Conservation (phyloP, 2,797 vertebrate genomes). For the Neomorphus geoffroyi region DNA sequence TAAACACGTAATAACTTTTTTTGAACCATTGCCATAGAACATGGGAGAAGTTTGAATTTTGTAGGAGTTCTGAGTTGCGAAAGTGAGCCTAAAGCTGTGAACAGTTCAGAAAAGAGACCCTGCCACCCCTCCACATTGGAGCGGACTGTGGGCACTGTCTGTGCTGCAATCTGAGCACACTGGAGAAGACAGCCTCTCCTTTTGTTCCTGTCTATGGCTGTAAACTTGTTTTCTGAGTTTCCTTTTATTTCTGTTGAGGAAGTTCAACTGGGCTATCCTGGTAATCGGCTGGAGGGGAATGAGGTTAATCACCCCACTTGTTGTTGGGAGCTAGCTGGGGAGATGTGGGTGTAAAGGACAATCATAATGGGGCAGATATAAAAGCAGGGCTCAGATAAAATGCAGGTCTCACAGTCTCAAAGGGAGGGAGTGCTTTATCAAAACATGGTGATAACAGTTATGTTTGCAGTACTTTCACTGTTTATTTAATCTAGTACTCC, state of each 20-base stretch:
- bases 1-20: background rate
- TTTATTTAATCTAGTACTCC: conserved; percentile 25
- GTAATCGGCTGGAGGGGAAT: background rate
- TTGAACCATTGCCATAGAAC: background rate
- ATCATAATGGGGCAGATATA: conserved; percentile 48
- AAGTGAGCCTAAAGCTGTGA: background rate
- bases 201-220: background rate
- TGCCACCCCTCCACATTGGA: background rate
- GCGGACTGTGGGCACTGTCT: background rate
- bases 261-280: background rate
- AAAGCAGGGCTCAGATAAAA: conserved; percentile 30
- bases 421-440: conserved; percentile 23
- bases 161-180: background rate
- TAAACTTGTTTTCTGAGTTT: conserved; percentile 20
- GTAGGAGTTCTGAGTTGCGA: background rate
- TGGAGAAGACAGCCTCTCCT: background rate
- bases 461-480: conserved; percentile 21
- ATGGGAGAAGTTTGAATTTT: background rate
- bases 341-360: conserved; percentile 4
- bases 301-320: conserved; percentile 39
- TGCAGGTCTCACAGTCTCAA: background rate
- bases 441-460: conserved; percentile 26
- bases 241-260: conserved; percentile 21
- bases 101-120: background rate
- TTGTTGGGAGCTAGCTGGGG: background rate